Base-by-base conservation (phyloP, 2,888 invertebrate species). In the Pherbina coryleti region DNA sequence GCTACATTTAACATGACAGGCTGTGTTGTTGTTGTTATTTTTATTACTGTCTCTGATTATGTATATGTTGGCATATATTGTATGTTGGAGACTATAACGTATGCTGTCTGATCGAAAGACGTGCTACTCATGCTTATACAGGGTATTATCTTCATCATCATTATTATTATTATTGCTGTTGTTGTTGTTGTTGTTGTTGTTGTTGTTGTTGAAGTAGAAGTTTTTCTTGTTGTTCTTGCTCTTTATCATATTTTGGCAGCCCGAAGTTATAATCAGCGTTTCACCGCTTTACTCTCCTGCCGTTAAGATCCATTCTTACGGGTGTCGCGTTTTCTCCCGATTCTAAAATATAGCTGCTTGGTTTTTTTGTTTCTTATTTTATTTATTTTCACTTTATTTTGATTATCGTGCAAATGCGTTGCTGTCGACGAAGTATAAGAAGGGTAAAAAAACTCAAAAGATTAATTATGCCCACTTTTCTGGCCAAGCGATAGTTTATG, bases 71-170 rank as follows among this genome's bases (percentile, higher is more conserved):
- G 57, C 37, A 57, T 55, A 14, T n/a, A 19, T 37, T 49, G 37
- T 19, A 17, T 37, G 22, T 7, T 37, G 37, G 37, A 67, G 37
- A 44, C 19, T 67, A 11, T 67, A 51, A n/a, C 19, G 19, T 19
- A 22, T 28, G n/a, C n/a, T 70, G 51, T 25, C 31, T 37, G 64
- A 74, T 74, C 74, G 62, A 51, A 28, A 74, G 75, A 80, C 80
- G 79, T 80, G 80, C 72, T 79, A 64, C 62, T 55, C 76, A 57
- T 64, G 72, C 55, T 74, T 53, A 72, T 76, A 49, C 72, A 78
- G 67, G 51, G 77, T 77, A 77, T 80, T 79, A 80, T 80, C 80
- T 80, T 75, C 78, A 80, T 77, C 73, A 75, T 76, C 71, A 79
- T 78, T 76, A 73, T 74, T 75, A 62, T 72, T 67, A 37, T 53